A percentile compares a stretch with the other conserved stretches of the same genome.
Conservation (phyloP, 2,888 invertebrate genomes). For the Willowsia nigromaculata region DNA sequence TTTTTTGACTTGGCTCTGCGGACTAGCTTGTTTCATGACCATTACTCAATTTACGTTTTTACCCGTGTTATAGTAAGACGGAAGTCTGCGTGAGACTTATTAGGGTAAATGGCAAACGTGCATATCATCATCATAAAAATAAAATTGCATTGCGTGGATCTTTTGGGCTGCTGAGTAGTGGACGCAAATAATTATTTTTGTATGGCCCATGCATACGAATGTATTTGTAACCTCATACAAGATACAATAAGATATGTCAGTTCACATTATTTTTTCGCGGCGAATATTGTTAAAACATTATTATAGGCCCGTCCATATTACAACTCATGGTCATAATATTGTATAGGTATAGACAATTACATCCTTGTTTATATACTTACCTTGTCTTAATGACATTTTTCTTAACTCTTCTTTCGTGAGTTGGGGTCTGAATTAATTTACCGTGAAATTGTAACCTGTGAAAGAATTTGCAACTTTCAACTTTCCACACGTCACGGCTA, state of each 20-base stretch:
- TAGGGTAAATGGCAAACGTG: constrained; percentile 19
- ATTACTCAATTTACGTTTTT: background rate
- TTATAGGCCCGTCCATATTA: background rate
- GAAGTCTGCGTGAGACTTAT: constrained; percentile 49
- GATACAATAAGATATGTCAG: too few relatives aligned
- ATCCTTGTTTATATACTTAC: background rate
- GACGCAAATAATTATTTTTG: constrained; percentile 4
- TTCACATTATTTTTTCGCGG: too few relatives aligned
- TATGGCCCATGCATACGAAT: background rate
- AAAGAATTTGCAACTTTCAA: background rate
- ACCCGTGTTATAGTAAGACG: constrained; percentile 44
- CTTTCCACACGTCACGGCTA: background rate
- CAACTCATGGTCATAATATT: too few relatives aligned
- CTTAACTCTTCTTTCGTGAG: constrained; percentile 18
- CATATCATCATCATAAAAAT: background rate
- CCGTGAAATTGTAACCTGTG: constrained; percentile 18
- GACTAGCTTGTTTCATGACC: background rate
- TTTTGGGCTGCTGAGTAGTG: background rate
- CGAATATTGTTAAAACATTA: too few relatives aligned
- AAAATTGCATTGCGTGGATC: constrained; percentile 15
- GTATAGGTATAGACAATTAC: background rate
- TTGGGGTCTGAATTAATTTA: constrained; percentile 28
- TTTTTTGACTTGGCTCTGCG: background rate
- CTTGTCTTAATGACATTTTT: constrained; percentile 24
- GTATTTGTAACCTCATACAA: too few relatives aligned